Evolutionary conservation across 2,888 invertebrate species (phyloP), one percentile per base, ranked within the genome.

Genomic region (Phymatocera aterrima): DNA sequence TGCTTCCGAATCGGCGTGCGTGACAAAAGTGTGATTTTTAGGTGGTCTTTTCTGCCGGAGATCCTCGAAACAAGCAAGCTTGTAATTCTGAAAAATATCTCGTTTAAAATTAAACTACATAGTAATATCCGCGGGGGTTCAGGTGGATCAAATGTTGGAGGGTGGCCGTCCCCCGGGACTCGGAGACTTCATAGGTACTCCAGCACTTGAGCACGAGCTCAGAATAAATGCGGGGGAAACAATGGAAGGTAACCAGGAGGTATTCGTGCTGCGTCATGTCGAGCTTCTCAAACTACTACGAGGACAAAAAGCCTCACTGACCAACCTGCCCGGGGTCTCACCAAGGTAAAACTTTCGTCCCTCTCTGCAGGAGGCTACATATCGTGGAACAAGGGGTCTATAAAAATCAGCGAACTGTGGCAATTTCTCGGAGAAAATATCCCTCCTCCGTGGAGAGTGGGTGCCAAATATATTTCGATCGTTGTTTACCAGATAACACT

Each of bases 161-260:
- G 72, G 72, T 72, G 51, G 51, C 48, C 48, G 48, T 48, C 48
- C 70, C 70, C 72, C 72, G 31, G 72, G 51, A 34, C 72, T 28
- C 48, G 34, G 51, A 34, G 48, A 72, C 72, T 51, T 72, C 51
- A 72, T 72, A 75, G 57, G 75, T 75, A 75, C 75, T 88, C 86
- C 88, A 87, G 87, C 87, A 89, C 90, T 90, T 89, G 89, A 90
- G 89, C 90, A 90, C 90, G 90, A 89, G 89, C 88, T 85, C 84
- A 86, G 87, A 88, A 88, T 86, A 88, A 87, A 87, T 86, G 87
- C 87, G 86, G 86, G 86, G 86, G 86, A 88, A 89, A 90, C 89
- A 89, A 90, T 90, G 85, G 87, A 83, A 84, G 85, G 88, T 87
- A 88, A 86, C 88, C 87, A 84, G 87, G 86, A 88, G 87, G 87